Conservation (phyloP, 2,797 vertebrate genomes). For the Octomys mimax region DNA sequence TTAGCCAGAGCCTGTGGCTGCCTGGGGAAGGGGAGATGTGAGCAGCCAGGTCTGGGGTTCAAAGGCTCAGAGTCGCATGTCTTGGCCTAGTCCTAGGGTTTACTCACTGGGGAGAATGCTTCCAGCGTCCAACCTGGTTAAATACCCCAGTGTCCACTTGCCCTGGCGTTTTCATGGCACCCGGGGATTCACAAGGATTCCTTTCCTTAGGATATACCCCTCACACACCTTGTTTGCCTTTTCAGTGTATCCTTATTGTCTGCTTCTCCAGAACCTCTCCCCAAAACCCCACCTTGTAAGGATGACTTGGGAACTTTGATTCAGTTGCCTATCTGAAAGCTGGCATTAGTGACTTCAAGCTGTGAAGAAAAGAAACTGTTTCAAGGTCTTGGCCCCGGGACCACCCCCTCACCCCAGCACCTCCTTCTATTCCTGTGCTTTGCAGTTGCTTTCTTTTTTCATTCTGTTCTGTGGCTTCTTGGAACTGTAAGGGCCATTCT, state of each 20-base stretch:
- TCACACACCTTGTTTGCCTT: constrained; percentile 30
- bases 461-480: constrained; percentile 31
- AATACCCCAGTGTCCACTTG: constrained; percentile 62
- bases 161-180: constrained; percentile 62
- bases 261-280: not conserved
- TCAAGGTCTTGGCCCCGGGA: constrained; percentile 42
- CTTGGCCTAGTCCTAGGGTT: not conserved
- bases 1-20: constrained; percentile 56
- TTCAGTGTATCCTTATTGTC: constrained; percentile 46
- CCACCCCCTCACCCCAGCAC: not conserved
- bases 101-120: constrained; percentile 63
- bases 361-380: constrained; percentile 81
- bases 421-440: not conserved
- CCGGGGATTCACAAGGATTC: constrained; percentile 60
- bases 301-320: constrained; percentile 87
- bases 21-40: constrained; percentile 13
- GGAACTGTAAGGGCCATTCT: constrained; percentile 60
- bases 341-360: constrained; percentile 87
- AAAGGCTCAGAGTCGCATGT: constrained; percentile 55
- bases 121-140: constrained; percentile 56
- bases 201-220: constrained; percentile 50
- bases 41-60: constrained; percentile 71
- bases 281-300: not conserved
- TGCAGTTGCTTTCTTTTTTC: not conserved
- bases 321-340: constrained; percentile 92